Conservation (phyloP, 2,888 invertebrate genomes). For the Rhabditophanes sp. region DNA sequence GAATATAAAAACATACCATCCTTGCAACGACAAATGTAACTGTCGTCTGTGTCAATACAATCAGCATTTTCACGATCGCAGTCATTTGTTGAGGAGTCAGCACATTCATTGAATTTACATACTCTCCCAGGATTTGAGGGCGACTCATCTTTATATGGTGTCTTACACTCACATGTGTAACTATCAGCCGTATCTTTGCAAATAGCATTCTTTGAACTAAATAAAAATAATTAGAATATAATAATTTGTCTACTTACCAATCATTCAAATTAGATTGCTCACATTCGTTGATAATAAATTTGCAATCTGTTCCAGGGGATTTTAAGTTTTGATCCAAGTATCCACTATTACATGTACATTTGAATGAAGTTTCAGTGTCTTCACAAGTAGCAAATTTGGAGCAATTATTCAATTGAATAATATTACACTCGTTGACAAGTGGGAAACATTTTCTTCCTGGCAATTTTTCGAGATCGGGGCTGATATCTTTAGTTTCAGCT, state of each 20-base stretch:
- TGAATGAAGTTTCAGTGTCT: slow-evolving; percentile 35
- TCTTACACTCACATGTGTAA: slow-evolving; percentile 37
- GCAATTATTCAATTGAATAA: slow-evolving; percentile 39
- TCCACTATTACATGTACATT: slow-evolving; percentile 28
- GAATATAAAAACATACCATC: no score
- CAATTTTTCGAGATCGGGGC: slow-evolving; percentile 19
- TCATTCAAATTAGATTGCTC: slow-evolving; percentile 41
- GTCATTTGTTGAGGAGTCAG: slow-evolving; percentile 29
- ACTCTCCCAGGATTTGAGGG: slow-evolving; percentile 28
- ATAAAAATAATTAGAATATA: no score
- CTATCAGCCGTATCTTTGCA: slow-evolving; percentile 22
- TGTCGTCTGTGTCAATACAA: slow-evolving; percentile 29
- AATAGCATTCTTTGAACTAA: no score
- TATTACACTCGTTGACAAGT: slow-evolving; percentile 36
- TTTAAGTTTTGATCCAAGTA: slow-evolving; percentile 38
- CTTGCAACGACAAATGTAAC: slow-evolving; percentile 23
- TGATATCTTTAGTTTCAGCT: slow-evolving; percentile 21
- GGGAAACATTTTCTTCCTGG: slow-evolving; percentile 33
- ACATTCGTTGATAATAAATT: slow-evolving; percentile 39
- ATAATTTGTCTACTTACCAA: no score
- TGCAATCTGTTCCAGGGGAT: slow-evolving; percentile 37
- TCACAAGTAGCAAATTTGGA: slow-evolving; percentile 41
- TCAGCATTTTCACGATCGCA: slow-evolving; percentile 37
- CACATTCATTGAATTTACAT: slow-evolving; percentile 33
- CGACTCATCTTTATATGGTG: slow-evolving; percentile 36